phyloP scores from a whole-genome alignment of 1,140 invertebrate genomes.

The Cyphomyrmex costatus region DNA sequence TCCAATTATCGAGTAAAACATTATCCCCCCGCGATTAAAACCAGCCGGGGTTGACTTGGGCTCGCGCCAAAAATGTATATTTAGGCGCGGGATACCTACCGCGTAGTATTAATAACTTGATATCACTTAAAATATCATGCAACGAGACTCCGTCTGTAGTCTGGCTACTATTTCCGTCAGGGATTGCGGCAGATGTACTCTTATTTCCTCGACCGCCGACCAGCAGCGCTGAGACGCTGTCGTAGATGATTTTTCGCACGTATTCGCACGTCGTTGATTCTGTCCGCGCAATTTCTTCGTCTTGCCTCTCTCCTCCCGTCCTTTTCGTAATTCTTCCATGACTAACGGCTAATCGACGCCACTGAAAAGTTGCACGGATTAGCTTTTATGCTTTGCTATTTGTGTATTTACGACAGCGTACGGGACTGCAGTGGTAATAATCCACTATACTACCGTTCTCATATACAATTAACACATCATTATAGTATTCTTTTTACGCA shows the following conservation, averaged over 20 bases:
- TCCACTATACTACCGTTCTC: background rate
- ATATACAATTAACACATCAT: background rate
- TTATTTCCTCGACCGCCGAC: conserved; percentile 46
- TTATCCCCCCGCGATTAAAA: conserved; percentile 74
- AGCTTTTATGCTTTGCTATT: conserved; percentile 19
- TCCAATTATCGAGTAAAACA: conserved; percentile 77
- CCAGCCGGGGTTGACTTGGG: conserved; percentile 68
- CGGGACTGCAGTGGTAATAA: background rate
- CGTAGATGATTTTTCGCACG: conserved; percentile 52
- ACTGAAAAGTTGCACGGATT: conserved; percentile 33
- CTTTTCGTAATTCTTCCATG: conserved; percentile 19
- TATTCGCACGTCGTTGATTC: conserved; percentile 46
- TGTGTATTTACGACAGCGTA: background rate
- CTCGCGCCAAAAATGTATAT: conserved; percentile 73
- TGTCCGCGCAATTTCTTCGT: conserved; percentile 42
- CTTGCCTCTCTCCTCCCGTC: background rate
- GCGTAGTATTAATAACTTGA: conserved; percentile 73
- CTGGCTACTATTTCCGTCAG: conserved; percentile 71
- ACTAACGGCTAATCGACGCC: conserved; percentile 33
- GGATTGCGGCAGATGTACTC: conserved; percentile 43
- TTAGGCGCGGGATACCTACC: conserved; percentile 71
- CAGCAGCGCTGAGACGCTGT: conserved; percentile 17
- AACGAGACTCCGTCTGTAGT: conserved; percentile 73
- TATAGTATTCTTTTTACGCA: background rate
- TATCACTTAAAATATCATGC: conserved; percentile 76